Conservation (phyloP, 2,113 vertebrate genomes). For the Sceloporus tristichus region DNA sequence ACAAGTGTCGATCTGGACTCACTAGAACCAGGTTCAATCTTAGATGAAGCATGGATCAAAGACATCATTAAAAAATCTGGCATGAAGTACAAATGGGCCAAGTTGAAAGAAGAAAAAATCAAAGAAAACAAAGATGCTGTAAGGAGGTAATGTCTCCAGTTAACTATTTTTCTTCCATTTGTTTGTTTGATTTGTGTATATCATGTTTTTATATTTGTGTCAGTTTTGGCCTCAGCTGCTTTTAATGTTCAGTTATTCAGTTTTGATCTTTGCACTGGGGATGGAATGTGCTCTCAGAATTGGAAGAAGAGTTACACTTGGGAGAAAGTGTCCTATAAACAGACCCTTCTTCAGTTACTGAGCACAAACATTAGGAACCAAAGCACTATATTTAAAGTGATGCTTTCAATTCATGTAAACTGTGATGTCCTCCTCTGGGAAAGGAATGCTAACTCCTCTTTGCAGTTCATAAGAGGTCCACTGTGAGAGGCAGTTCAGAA, state of each 20-base stretch:
- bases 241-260: background rate
- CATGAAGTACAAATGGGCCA: slow-evolving; percentile 90
- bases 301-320: background rate
- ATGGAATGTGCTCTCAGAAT: background rate
- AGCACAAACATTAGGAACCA: background rate
- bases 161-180: background rate
- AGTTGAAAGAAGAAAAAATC: slow-evolving; percentile 79
- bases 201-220: background rate
- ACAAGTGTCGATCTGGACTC: slow-evolving; percentile 79
- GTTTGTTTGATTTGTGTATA: background rate
- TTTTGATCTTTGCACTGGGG: background rate
- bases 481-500: too few species aligned
- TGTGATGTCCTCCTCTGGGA: too few species aligned
- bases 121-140: slow-evolving; percentile 85
- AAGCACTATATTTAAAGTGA: background rate
- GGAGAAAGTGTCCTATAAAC: background rate
- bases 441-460: too few species aligned
- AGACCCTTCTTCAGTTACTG: background rate
- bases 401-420: too few species aligned
- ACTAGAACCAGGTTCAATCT: slow-evolving; percentile 80
- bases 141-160: slow-evolving; percentile 78
- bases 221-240: background rate
- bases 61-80: slow-evolving; percentile 87
- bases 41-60: slow-evolving; percentile 86
- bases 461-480: too few species aligned